Evolutionary conservation across 2,797 vertebrate genomes (phyloP).

Genomic region (Catamblyrhynchus diadema): DNA sequence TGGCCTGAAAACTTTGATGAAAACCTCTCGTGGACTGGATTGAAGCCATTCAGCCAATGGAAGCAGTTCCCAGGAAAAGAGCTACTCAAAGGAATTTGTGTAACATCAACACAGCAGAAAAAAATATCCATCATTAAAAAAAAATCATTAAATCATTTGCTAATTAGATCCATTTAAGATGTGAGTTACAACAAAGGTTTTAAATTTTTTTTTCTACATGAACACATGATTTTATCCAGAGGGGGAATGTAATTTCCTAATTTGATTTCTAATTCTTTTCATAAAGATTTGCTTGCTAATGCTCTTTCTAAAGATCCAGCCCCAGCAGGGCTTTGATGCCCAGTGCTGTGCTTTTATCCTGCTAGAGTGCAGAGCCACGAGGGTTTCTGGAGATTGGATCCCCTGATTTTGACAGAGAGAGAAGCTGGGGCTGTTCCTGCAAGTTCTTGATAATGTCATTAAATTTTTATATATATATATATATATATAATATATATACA

Average conservation of each 20-base stretch:
- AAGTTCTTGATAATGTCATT: neutral
- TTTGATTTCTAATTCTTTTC: neutral
- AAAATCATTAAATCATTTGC: neutral
- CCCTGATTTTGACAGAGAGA: neutral
- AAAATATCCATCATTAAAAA: neutral
- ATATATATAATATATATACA: neutral
- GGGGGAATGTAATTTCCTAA: neutral
- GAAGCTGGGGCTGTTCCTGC: neutral
- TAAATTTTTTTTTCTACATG: neutral
- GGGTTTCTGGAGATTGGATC: neutral
- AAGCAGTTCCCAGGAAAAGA: neutral
- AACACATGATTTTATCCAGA: neutral
- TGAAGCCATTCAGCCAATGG: neutral
- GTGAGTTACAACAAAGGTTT: neutral
- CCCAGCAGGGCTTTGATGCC: neutral
- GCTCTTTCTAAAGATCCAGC: neutral
- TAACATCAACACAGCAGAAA: neutral
- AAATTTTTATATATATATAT: too few species aligned
- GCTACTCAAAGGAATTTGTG: neutral
- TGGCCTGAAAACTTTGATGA: neutral
- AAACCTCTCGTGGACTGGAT: neutral
- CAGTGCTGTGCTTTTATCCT: accelerated
- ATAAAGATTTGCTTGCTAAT: neutral
- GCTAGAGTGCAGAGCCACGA: neutral
- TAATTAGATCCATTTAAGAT: neutral